Evolutionary conservation across 1,140 invertebrate species (phyloP).

Genomic region (Spodoptera frugiperda): DNA sequence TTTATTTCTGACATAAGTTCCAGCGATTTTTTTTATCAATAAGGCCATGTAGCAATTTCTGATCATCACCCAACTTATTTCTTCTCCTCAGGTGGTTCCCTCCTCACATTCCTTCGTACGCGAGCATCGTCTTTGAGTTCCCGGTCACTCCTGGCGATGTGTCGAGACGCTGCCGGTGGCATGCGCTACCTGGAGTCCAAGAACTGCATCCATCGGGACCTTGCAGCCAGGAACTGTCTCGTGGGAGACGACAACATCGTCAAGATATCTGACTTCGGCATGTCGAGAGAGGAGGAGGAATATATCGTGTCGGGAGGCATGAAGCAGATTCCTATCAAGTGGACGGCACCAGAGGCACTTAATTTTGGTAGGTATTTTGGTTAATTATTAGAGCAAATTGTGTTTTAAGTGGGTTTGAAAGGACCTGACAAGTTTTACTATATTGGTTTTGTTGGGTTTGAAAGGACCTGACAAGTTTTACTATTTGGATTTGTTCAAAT

Average conservation of each 20-base stretch:
- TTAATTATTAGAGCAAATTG: too few species aligned
- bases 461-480: neutral
- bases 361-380: slow-evolving; percentile 92
- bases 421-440: neutral
- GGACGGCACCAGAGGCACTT: slow-evolving; percentile 98
- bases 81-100: slow-evolving; percentile 91
- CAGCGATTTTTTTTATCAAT: too few species aligned
- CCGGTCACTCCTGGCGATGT: slow-evolving; percentile 95
- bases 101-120: slow-evolving; percentile 95
- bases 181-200: slow-evolving; percentile 98
- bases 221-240: slow-evolving; percentile 98
- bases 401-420: neutral
- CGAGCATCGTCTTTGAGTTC: slow-evolving; percentile 90
- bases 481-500: too few species aligned
- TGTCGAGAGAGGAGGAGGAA: slow-evolving; percentile 98
- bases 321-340: slow-evolving; percentile 99
- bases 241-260: slow-evolving; percentile 95
- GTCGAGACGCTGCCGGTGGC: slow-evolving; percentile 95
- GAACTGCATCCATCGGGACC: slow-evolving; percentile 98
- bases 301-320: slow-evolving; percentile 98
- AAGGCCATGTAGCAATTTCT: too few species aligned
- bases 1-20: too few species aligned
- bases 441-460: too few species aligned
- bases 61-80: slow-evolving; percentile 8
- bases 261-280: slow-evolving; percentile 99